Conservation (phyloP, 2,888 invertebrate species). For the Glaucopsyche alexis region DNA sequence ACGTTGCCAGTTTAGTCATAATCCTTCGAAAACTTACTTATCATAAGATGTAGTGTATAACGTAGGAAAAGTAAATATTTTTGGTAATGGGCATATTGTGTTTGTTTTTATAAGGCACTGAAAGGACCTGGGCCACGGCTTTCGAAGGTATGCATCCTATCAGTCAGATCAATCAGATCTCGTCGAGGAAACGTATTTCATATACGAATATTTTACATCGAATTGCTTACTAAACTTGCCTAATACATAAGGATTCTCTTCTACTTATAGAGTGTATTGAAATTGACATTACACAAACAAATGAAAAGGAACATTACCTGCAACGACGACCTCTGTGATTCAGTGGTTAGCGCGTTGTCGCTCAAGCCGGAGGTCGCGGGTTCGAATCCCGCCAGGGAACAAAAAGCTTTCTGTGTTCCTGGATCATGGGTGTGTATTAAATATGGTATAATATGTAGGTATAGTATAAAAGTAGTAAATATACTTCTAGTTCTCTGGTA, state of each 20-base stretch:
- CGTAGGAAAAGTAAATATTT: conserved; percentile 42
- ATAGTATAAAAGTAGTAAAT: no score
- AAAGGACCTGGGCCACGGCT: conserved; percentile 63
- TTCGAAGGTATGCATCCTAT: conserved; percentile 64
- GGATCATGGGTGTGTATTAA: no score
- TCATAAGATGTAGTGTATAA: background rate
- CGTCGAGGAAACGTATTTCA: conserved; percentile 28
- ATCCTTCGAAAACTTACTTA: background rate
- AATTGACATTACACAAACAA: no score
- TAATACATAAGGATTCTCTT: background rate
- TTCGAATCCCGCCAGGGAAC: no score
- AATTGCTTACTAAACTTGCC: conserved; percentile 21
- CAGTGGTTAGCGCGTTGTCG: no score
- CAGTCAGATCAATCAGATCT: conserved; percentile 44
- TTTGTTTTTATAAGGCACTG: conserved; percentile 41
- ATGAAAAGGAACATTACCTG: no score
- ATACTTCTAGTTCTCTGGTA: no score
- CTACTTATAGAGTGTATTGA: no score
- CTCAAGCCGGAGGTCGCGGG: no score
- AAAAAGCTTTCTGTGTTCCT: no score
- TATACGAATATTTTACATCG: conserved; percentile 14
- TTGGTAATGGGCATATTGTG: conserved; percentile 28
- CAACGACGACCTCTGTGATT: no score
- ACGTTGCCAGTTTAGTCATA: conserved; percentile 40
- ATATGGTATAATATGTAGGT: no score